Evolutionary conservation across 1,140 invertebrate species (phyloP).

Genomic region (Drosophila ficusphila): DNA sequence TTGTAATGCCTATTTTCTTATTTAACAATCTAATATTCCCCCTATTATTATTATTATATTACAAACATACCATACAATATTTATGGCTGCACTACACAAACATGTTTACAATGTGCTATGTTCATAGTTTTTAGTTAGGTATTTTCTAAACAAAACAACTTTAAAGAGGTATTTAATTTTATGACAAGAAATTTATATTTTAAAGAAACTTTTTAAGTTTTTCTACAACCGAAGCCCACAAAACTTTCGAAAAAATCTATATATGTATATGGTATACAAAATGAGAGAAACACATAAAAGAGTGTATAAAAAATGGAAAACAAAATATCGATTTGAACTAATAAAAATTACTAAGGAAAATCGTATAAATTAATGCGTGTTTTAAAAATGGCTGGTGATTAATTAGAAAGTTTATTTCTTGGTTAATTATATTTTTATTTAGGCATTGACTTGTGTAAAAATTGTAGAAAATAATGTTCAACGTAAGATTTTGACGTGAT

Average conservation of each 20-base stretch:
- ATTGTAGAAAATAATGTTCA: constrained; percentile 13
- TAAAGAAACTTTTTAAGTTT: constrained; percentile 63
- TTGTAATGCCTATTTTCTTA: constrained; percentile 47
- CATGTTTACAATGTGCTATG: constrained; percentile 71
- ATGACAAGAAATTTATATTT: constrained; percentile 49
- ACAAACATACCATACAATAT: constrained; percentile 51
- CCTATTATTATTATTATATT: constrained; percentile 38
- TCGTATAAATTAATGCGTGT: background rate
- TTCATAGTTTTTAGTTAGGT: constrained; percentile 81
- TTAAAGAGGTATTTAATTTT: constrained; percentile 56
- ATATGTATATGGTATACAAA: constrained; percentile 51
- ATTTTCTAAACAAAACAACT: constrained; percentile 48
- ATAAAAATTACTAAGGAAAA: constrained; percentile 39
- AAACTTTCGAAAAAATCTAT: constrained; percentile 56
- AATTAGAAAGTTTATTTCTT: too few species aligned
- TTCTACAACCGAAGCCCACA: constrained; percentile 73
- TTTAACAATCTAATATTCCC: constrained; percentile 58
- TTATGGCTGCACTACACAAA: constrained; percentile 75
- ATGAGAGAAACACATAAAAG: constrained; percentile 55
- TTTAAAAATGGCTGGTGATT: too few species aligned
- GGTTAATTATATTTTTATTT: background rate
- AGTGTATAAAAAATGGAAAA: constrained; percentile 65
- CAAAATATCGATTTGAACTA: constrained; percentile 52
- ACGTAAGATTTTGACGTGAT: constrained; percentile 36
- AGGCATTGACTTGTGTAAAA: constrained; percentile 13